Base-by-base conservation (phyloP, 53 echinoderm and acorn worm genomes). In the Crossaster papposus region DNA sequence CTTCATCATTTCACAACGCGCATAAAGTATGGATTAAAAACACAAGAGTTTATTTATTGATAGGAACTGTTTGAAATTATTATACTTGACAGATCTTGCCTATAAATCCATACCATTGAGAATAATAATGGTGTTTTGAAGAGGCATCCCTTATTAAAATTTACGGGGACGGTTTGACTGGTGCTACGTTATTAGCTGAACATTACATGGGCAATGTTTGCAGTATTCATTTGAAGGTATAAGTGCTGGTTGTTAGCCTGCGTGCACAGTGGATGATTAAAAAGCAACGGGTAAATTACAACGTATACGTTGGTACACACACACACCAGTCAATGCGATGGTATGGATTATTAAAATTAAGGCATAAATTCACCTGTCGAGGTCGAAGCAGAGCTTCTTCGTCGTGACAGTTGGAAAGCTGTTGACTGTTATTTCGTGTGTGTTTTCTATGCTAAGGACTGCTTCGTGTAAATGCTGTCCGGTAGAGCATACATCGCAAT, bases 181-280 rank as follows among this genome's bases (percentile, higher is more conserved):
- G 58, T 58, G 58, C 58, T 58, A 17, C 58, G 58, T 58, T 58
- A 58, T 58, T 58, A 58, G 58, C 58, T 58, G 2, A 4, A 6
- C 3, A 3, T 15, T 3, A 22, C 68, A 4, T 4, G 22, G 68
- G 54, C 32, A 30, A 85, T 85, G 53, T 85, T 85, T 85, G 85
- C 36, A 29, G 52, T 72, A 51, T 51, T 71, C 53, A 72, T 85
- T 85, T 70, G n/a, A 14, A 20, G 37, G 36, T 37, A n/a, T n/a
- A 83, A 83, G 83, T 68, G 83, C 83, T 44, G 18, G 70, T 83
- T 44, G 44, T 68, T 28, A n/a, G n/a, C 24, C 71, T 52, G 73
- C 73, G 85, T 85, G 85, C 85, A 85, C 52, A 72, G 36, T 17
- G 85, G 85, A 85, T 85, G 72, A 85, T 85, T 73, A 31, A 33